A percentile compares a stretch with the other conserved stretches of the same genome.
Evolutionary conservation across 2,797 vertebrate genomes (phyloP).

Genomic region (Oophaga sylvatica): DNA sequence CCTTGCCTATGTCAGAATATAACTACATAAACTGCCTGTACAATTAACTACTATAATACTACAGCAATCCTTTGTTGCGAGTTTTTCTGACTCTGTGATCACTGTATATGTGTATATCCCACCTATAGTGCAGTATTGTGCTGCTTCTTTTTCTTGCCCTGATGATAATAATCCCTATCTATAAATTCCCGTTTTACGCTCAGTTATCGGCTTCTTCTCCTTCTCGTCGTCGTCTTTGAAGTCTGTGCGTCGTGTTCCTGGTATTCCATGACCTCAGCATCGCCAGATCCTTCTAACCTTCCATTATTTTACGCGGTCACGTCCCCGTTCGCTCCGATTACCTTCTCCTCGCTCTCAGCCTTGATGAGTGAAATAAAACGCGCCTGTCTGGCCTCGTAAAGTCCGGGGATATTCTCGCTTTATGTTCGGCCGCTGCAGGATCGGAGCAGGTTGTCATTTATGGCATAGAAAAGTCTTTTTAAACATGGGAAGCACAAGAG

Average conservation of each 20-base stretch:
- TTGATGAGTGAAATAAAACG: constrained; percentile 10
- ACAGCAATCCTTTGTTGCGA: too few species aligned
- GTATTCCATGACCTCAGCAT: background rate
- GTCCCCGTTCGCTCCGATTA: constrained; percentile 1
- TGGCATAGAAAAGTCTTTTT: background rate
- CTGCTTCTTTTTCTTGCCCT: background rate
- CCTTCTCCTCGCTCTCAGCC: constrained; percentile 1
- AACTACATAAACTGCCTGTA: too few species aligned
- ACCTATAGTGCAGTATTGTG: too few species aligned
- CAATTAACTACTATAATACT: constrained; percentile 23
- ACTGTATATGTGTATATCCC: background rate
- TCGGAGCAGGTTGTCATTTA: background rate
- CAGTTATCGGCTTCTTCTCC: background rate
- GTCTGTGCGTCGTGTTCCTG: background rate
- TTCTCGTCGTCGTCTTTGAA: background rate
- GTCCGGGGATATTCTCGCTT: background rate
- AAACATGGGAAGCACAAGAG: background rate
- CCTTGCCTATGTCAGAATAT: too few species aligned
- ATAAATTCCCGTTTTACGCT: background rate
- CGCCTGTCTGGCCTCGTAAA: background rate
- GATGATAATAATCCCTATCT: background rate
- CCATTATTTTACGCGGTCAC: constrained; percentile 10
- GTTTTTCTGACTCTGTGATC: background rate
- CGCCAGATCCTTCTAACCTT: background rate
- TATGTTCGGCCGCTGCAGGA: background rate